A percentile compares a stretch with the other conserved stretches of the same genome.
phyloP scores from a whole-genome alignment of 2,888 invertebrate species.

The Galerucella pusilla region DNA sequence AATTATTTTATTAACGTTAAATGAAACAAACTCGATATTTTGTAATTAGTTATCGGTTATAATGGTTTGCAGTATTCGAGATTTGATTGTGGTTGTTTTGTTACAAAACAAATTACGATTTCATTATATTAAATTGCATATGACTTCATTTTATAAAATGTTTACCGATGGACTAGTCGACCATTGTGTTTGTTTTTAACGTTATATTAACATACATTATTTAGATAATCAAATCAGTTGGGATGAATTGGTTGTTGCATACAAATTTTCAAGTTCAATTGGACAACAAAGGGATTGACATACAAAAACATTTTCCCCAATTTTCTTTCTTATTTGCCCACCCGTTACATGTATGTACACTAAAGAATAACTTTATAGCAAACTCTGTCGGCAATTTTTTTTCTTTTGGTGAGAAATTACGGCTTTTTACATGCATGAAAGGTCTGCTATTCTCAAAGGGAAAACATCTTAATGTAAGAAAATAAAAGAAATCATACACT shows the following conservation, averaged over 20 bases:
- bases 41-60: conserved; percentile 3
- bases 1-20: not conserved
- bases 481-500: not conserved
- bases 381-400: no score
- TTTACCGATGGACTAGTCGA: not conserved
- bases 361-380: not conserved
- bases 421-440: not conserved
- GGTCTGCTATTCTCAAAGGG: not conserved
- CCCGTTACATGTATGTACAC: not conserved
- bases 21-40: conserved; percentile 3
- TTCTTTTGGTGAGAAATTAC: not conserved
- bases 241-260: no score
- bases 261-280: no score
- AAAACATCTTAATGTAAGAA: not conserved
- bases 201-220: no score
- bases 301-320: no score
- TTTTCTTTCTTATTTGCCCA: no score
- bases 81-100: not conserved
- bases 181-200: not conserved
- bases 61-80: not conserved
- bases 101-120: not conserved
- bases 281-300: no score
- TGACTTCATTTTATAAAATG: not conserved
- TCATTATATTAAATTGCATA: not conserved
- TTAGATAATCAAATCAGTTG: no score